These are phyloP conservation scores for Azorinus chamasolen DNA, from an alignment of 2,888 invertebrate species.

Conservation along the genomic window DNA sequence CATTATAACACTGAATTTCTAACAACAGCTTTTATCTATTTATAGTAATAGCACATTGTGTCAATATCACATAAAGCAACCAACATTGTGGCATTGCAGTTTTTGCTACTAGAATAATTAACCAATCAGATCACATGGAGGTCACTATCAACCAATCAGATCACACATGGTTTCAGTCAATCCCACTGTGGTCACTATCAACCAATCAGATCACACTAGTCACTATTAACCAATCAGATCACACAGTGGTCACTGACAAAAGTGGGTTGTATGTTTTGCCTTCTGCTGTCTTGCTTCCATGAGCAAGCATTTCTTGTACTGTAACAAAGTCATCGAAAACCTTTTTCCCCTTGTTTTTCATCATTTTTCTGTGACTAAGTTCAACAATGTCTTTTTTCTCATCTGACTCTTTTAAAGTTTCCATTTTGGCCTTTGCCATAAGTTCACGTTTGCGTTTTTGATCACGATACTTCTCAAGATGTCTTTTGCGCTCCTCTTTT, in stretches of 20 bases:
- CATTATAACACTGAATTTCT: conserved; percentile 1
- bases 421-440: conserved; percentile 82
- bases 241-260: conserved; percentile 87
- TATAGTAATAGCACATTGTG: conserved; percentile 47
- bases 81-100: neutral
- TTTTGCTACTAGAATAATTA: too few relatives aligned
- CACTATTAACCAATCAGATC: conserved; percentile 62
- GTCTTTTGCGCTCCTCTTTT: conserved; percentile 91
- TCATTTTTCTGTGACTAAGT: conserved; percentile 88
- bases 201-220: conserved; percentile 83
- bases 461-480: conserved; percentile 91
- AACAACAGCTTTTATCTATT: neutral
- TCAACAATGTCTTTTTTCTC: conserved; percentile 86
- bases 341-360: conserved; percentile 88
- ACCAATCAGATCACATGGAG: conserved; percentile 84
- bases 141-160: conserved; percentile 85
- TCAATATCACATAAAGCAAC: conserved; percentile 37
- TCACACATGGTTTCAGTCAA: too few relatives aligned
- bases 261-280: conserved; percentile 85
- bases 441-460: conserved; percentile 87
- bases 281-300: conserved; percentile 86
- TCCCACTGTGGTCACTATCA: conserved; percentile 87
- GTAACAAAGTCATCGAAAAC: conserved; percentile 88
- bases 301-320: conserved; percentile 89
- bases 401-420: conserved; percentile 86